These are phyloP conservation scores for Pissodes strobi DNA, from an alignment of 1,140 invertebrate genomes.

Conservation along the genomic window DNA sequence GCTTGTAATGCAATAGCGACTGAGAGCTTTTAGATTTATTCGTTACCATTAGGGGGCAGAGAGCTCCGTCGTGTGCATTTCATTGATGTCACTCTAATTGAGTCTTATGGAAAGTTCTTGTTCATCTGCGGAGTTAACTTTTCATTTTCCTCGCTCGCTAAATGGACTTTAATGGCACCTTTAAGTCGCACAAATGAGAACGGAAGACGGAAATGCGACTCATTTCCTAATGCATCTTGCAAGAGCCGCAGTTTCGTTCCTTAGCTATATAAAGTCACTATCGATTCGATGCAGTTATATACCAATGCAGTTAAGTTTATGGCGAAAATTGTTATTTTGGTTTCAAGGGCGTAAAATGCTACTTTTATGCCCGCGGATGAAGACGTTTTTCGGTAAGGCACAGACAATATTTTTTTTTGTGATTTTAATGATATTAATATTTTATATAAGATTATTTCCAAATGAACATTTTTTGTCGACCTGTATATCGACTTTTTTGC, in stretches of 20 bases:
- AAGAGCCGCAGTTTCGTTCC: neutral
- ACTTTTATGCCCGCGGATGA: no score
- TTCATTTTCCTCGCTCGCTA: slow-evolving; percentile 35
- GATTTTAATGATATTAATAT: no score
- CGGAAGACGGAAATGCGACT: slow-evolving; percentile 21
- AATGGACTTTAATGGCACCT: slow-evolving; percentile 39
- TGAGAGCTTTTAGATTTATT: slow-evolving; percentile 36
- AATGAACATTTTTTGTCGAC: no score
- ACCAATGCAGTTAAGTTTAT: no score
- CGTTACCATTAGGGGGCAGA: slow-evolving; percentile 35
- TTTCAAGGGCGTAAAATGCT: no score
- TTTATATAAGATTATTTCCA: no score
- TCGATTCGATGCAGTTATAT: no score
- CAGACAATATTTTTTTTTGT: no score
- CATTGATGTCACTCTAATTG: slow-evolving; percentile 43
- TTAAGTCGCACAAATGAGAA: slow-evolving; percentile 23
- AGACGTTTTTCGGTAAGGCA: no score
- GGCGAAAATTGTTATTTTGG: no score
- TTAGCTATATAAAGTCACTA: no score
- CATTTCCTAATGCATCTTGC: slow-evolving; percentile 19
- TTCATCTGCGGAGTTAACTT: slow-evolving; percentile 34
- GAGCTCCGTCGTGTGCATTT: slow-evolving; percentile 34
- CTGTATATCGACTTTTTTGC: no score
- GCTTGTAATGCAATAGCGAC: slow-evolving; percentile 19
- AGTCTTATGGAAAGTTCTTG: slow-evolving; percentile 38